Base-by-base conservation (phyloP, 2,888 invertebrate genomes). In the Xylophagus ater region DNA sequence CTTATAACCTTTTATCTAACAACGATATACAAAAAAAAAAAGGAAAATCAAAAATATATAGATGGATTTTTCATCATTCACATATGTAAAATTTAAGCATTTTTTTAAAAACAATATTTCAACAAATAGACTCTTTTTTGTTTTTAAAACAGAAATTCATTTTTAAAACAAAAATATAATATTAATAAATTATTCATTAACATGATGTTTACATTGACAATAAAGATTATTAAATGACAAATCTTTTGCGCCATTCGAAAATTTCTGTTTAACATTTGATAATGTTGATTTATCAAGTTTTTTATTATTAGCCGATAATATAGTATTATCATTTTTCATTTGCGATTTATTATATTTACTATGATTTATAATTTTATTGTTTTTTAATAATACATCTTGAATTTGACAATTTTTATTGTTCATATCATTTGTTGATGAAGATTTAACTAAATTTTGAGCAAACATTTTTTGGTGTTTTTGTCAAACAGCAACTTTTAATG, bases 401-500 rank as follows among this genome's bases (percentile, higher is more conserved):
- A 37, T 32, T 40, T 23, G 39, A 28, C 29, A 37, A 25, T 28
- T 39, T 39, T 43, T 39, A 41, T 41, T 41, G 41, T 39, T 39
- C 36, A 34, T 19, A 21, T 41, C 24, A 33, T 39, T 39, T 38
- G 29, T 35, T 33, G 36, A 15, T 29, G 23, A 12, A 10, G 19
- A 15, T 45, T 19, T 34, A 30, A 35, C 31, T 36, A 39, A 15
- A 40, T 14, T 24, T 45, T 40, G 37, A 35, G n/a, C n/a, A n/a
- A n/a, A n/a, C n/a, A n/a, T n/a, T n/a, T n/a, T n/a, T n/a, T n/a
- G n/a, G 41, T 52, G 54, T 53, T 55, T 54, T 53, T 61, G 64
- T 65, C 64, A 65, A 54, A 63, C 60, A 41, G 46, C 37, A 42
- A 46, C 40, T 23, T 53, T 49, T 32, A 40, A 31, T 48, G 53